phyloP scores from a whole-genome alignment of 1,140 invertebrate genomes.

The Drosophila neocordata region DNA sequence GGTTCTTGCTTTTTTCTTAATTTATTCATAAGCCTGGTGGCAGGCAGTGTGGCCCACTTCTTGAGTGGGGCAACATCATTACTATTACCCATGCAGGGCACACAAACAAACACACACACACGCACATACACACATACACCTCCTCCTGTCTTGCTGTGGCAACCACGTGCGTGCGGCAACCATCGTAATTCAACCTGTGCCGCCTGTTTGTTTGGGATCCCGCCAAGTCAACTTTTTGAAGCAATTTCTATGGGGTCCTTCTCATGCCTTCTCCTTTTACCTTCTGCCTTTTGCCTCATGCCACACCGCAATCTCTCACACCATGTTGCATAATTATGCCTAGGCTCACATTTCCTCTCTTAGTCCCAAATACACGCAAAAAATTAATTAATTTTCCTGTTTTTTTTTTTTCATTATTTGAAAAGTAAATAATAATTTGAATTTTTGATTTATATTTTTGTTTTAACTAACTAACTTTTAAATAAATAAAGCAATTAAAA shows the following conservation, averaged over 20 bases:
- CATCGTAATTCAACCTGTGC: slow-evolving; percentile 70
- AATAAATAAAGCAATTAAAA: too few relatives aligned
- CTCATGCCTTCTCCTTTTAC: not conserved
- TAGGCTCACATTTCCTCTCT: slow-evolving; percentile 18
- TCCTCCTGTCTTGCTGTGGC: slow-evolving; percentile 29
- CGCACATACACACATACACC: not conserved
- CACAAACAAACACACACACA: slow-evolving; percentile 33
- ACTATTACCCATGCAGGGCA: slow-evolving; percentile 73
- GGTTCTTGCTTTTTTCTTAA: slow-evolving; percentile 56
- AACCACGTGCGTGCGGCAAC: slow-evolving; percentile 66
- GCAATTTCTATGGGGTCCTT: slow-evolving; percentile 52
- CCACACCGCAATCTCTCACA: slow-evolving; percentile 37
- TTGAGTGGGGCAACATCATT: slow-evolving; percentile 78
- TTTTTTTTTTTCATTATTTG: not conserved
- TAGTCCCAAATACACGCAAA: slow-evolving; percentile 22
- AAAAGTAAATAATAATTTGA: not conserved
- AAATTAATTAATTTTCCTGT: not conserved
- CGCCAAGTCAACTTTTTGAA: slow-evolving; percentile 47
- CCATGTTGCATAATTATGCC: slow-evolving; percentile 58
- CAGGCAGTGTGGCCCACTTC: slow-evolving; percentile 36
- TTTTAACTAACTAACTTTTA: too few relatives aligned
- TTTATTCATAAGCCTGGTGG: slow-evolving; percentile 78
- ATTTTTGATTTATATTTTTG: not conserved
- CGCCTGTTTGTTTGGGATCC: slow-evolving; percentile 70
- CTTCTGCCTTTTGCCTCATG: not conserved